These are phyloP conservation scores for Marmota monax DNA, from an alignment of 2,113 vertebrate species.

Conservation along the genomic window DNA sequence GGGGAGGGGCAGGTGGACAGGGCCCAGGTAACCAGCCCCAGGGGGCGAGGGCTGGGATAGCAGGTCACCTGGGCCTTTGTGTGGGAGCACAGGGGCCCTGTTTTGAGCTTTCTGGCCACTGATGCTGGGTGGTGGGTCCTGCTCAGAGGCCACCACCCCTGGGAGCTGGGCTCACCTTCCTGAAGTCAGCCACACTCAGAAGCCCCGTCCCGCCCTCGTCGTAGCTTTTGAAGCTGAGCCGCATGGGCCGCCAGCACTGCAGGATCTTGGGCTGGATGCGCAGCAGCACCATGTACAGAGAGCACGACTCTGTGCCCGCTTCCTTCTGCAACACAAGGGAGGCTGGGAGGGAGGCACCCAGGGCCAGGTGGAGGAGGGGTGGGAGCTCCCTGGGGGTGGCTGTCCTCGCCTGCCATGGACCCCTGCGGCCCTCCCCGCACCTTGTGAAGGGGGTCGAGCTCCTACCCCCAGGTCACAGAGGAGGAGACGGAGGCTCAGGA, in stretches of 20 bases:
- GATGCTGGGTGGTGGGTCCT: not conserved
- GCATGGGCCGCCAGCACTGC: conserved; percentile 85
- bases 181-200: conserved; percentile 84
- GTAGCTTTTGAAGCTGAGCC: conserved; percentile 81
- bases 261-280: conserved; percentile 83
- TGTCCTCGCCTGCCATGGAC: no score
- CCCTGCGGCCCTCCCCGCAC: fast-evolving
- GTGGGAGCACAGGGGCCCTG: not conserved
- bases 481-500: not conserved
- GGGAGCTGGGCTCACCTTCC: conserved; percentile 80
- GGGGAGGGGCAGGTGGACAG: fast-evolving
- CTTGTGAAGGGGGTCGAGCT: not conserved
- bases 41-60: no score
- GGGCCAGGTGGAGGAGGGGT: fast-evolving
- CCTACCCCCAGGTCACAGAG: fast-evolving
- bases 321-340: conserved; percentile 72
- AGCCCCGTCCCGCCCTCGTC: conserved; percentile 75
- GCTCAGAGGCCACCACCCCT: not conserved
- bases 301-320: conserved; percentile 61
- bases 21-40: no score
- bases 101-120: not conserved
- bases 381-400: no score
- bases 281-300: conserved; percentile 82
- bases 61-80: not conserved
- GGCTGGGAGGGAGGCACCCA: fast-evolving